Base-by-base conservation (phyloP, 2,888 invertebrate species). In the Papilio gigon region DNA sequence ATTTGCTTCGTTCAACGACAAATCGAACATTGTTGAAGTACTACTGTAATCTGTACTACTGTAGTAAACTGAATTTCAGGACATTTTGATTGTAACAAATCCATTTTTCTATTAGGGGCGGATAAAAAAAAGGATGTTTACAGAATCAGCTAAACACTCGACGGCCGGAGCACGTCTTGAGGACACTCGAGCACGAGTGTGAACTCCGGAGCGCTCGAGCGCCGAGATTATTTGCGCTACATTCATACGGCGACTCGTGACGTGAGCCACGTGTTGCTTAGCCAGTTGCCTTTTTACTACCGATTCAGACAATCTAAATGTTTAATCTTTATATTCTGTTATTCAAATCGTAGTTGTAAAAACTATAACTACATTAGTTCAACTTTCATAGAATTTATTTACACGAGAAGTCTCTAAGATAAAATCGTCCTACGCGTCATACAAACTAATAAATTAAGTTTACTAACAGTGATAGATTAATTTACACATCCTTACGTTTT, bases 221-320 rank as follows among this genome's bases (percentile, higher is more conserved):
- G 76, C 81, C 77, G 77, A 87, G 85, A 87, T 82, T 87, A 85
- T 89, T 90, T 89, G 86, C 84, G 82, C 83, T 83, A 82, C 84
- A 85, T 86, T 85, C 85, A 83, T 81, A 75, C 75, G 78, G 79
- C 82, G 86, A 47, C 68, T 47, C 37, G 58, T 64, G 68, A 68
- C 76, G 84, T 87, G 85, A 81, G 82, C 76, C 79, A 72, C 74
- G 74, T 73, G 71, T 73, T 72, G 76, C 76, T 70, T 75, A 59
- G 6, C 67, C 53, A 60, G 12, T 56, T 22, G 35, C 35, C 30
- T 25, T 56, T 62, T 67, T 53, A 53, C 47, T 12, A 50, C 2
- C 2, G 0, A 22, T 22, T 5, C 22, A 50, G 17, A 20, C 20
- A 60, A 9, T 47, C 44, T 1, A 20, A 20, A 44, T 22, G 22